Evolutionary conservation across 1,140 invertebrate genomes (phyloP), one percentile per base, ranked within the genome.

Genomic region (Heliconius himera): DNA sequence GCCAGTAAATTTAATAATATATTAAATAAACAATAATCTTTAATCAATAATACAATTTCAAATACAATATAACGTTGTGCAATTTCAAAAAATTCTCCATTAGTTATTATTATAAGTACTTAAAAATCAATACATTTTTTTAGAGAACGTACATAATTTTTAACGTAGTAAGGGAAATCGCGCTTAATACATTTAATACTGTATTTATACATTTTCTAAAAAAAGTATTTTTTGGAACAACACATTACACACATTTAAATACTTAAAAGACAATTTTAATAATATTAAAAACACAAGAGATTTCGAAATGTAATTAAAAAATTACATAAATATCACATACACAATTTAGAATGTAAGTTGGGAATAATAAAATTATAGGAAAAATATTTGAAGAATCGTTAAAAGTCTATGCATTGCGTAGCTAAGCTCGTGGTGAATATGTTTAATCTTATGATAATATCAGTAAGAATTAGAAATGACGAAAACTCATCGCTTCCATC

Each of bases 361-460:
- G 26, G 26, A 29, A 66, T 66, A 29, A 29, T 66, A 29, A 66
- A 66, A 66, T 66, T 66, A 66, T 29, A 66, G 9, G 60, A 8
- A 66, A 66, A 66, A 29, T 26, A 29, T 29, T 29, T 22, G 22
- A 66, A 66, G 60, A 26, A 1, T 66, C 4, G 26, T 26, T 11
- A 22, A 66, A 56, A 66, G 60, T 66, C 60, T 66, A 66, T 66
- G 22, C 22, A 66, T 74, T 56, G 73, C 49, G 22, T 33, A 56
- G 51, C 73, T 74, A 74, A 74, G 51, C 73, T 74, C 73, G 51
- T 60, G 60, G 29, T 66, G 22, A 66, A 66, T 26, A 66, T 26
- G 60, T 66, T 66, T 66, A 66, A 66, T 6, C 22, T 66, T 66
- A 66, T 26, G 22, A 66, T 66, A 66, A 66, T 29, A 66, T 66